Evolutionary conservation across 2,113 vertebrate species (phyloP).

Genomic region (Lucifuga dentata): DNA sequence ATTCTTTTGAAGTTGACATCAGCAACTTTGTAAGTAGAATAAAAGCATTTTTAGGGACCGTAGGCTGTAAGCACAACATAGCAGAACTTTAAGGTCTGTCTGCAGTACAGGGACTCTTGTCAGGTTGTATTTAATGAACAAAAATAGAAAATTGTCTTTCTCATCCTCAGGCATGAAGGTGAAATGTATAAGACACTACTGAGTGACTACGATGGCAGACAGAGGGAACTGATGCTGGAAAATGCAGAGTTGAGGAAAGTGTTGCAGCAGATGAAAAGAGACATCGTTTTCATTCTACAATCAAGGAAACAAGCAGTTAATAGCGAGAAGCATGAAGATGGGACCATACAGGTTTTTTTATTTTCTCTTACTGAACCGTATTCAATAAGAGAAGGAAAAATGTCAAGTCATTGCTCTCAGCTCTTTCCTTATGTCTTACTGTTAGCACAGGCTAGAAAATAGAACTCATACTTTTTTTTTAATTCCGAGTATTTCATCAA

Average conservation of each 20-base stretch:
- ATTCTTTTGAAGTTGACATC: neutral
- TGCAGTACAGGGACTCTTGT: neutral
- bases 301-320: constrained; percentile 84
- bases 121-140: neutral
- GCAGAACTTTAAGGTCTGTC: too few relatives aligned
- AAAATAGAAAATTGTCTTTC: constrained; percentile 27
- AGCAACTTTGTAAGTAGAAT: neutral
- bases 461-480: too few relatives aligned
- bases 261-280: constrained; percentile 97
- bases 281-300: constrained; percentile 91
- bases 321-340: constrained; percentile 83
- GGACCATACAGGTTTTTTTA: constrained; percentile 74
- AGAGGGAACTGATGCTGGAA: constrained; percentile 91
- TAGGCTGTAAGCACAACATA: neutral
- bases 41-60: constrained; percentile 18
- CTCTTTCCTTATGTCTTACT: too few relatives aligned
- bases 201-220: constrained; percentile 90
- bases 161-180: constrained; percentile 89
- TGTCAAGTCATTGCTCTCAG: too few relatives aligned
- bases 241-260: constrained; percentile 95
- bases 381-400: too few relatives aligned
- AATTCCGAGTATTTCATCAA: neutral
- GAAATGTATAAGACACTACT: constrained; percentile 95
- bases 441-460: too few relatives aligned
- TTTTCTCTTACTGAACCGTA: neutral